Percentiles rank a stretch among this genome's conserved stretches.
Evolutionary conservation across 2,797 vertebrate species (phyloP).

Genomic region (Tokudaia muenninki): DNA sequence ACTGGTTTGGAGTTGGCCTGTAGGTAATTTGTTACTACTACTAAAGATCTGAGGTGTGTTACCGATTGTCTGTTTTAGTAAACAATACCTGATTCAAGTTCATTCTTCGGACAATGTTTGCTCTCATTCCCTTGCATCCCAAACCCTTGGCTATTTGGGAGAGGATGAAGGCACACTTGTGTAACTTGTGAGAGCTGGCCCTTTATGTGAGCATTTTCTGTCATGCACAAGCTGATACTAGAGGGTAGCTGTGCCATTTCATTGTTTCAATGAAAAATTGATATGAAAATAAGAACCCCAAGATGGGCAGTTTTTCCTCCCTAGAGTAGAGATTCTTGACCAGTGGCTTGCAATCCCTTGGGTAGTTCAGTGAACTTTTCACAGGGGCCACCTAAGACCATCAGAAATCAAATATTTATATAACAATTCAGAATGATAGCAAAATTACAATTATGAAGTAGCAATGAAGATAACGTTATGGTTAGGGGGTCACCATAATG

Average conservation of each 20-base stretch:
- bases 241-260: background rate
- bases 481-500: background rate
- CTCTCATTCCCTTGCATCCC: constrained; percentile 40
- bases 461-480: background rate
- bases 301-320: background rate
- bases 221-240: background rate
- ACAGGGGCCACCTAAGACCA: background rate
- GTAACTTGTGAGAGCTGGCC: background rate
- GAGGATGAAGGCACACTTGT: background rate
- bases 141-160: constrained; percentile 13
- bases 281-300: background rate
- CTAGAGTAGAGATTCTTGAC: no score
- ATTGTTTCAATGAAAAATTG: constrained; percentile 4
- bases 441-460: no score
- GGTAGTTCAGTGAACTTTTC: background rate
- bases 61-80: constrained; percentile 10
- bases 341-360: no score
- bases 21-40: constrained; percentile 45
- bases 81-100: background rate
- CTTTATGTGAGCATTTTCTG: background rate
- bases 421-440: no score
- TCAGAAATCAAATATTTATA: no score
- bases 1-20: background rate
- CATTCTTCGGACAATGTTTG: constrained; percentile 23
- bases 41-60: constrained; percentile 5